Percentiles rank a stretch among this genome's conserved stretches.
These are phyloP conservation scores for Volucella inflata DNA, from an alignment of 2,888 invertebrate species.

Conservation along the genomic window DNA sequence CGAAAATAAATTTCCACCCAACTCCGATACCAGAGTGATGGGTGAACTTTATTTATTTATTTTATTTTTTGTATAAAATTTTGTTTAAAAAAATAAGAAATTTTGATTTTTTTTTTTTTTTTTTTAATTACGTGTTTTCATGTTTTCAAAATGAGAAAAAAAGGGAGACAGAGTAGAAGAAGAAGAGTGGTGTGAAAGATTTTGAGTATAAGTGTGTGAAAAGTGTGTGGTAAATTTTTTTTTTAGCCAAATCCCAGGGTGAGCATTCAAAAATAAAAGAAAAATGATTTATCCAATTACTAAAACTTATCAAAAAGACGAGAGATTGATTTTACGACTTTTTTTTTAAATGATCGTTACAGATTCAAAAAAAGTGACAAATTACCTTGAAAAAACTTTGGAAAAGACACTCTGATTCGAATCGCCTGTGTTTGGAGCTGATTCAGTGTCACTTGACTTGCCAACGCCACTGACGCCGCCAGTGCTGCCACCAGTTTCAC, in stretches of 20 bases:
- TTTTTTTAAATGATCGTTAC: background rate
- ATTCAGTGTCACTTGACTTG: slow-evolving; percentile 82
- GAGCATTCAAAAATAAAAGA: slow-evolving; percentile 75
- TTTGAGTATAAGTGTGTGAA: slow-evolving; percentile 14
- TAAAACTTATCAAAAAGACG: slow-evolving; percentile 47
- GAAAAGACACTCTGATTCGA: slow-evolving; percentile 91
- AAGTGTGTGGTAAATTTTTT: slow-evolving; percentile 35
- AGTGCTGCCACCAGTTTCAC: slow-evolving; percentile 86
- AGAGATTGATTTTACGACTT: slow-evolving; percentile 39
- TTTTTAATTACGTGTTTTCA: slow-evolving; percentile 48
- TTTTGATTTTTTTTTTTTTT: slow-evolving; percentile 46
- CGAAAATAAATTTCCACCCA: slow-evolving; percentile 97
- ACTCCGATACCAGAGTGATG: slow-evolving; percentile 96
- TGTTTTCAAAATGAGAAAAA: slow-evolving; percentile 67
- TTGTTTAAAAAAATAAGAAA: slow-evolving; percentile 34
- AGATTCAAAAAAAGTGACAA: slow-evolving; percentile 19
- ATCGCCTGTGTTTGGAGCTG: slow-evolving; percentile 84
- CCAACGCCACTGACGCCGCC: slow-evolving; percentile 76
- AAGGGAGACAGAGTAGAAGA: slow-evolving; percentile 49
- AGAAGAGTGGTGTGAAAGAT: slow-evolving; percentile 27
- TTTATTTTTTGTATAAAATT: slow-evolving; percentile 31
- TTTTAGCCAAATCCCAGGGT: slow-evolving; percentile 80
- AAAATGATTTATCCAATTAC: slow-evolving; percentile 72
- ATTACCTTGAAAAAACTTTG: slow-evolving; percentile 95
- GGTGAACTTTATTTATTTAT: slow-evolving; percentile 88